Conservation (phyloP, 2,888 invertebrate species). For the Penaeus monodon region DNA sequence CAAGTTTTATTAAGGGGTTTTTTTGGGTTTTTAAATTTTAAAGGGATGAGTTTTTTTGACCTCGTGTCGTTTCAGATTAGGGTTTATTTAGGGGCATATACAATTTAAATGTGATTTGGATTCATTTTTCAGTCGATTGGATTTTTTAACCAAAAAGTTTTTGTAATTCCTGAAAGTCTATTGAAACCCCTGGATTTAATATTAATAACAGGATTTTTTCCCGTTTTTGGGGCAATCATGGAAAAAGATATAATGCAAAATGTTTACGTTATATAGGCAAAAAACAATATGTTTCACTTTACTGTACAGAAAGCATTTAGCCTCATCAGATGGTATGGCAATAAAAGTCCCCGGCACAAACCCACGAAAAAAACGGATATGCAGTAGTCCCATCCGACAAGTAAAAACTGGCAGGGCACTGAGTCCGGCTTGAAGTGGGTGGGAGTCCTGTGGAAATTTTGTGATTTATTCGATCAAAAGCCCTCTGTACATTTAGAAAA, state of each 20-base stretch:
- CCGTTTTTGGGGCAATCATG: too few relatives aligned
- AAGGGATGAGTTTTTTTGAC: neutral
- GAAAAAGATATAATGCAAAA: neutral
- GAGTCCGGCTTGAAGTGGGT: constrained; percentile 25
- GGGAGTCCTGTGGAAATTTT: constrained; percentile 15
- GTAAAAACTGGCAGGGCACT: constrained; percentile 48
- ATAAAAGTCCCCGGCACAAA: constrained; percentile 58
- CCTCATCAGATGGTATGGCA: constrained; percentile 60
- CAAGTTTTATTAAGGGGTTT: too few relatives aligned
- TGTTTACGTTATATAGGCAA: neutral
- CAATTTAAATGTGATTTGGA: too few relatives aligned
- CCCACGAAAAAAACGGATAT: constrained; percentile 51
- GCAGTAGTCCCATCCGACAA: constrained; percentile 60
- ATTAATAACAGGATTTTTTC: too few relatives aligned
- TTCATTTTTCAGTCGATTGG: too few relatives aligned
- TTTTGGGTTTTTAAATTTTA: neutral
- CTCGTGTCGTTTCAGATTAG: neutral
- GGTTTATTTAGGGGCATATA: neutral
- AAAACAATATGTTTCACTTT: neutral
- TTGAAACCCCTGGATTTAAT: too few relatives aligned
- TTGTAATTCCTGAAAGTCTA: too few relatives aligned
- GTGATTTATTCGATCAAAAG: neutral
- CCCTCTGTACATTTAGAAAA: too few relatives aligned
- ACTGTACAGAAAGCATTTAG: constrained; percentile 32
- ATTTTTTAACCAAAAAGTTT: too few relatives aligned